A percentile compares a stretch with the other conserved stretches of the same genome.
phyloP scores from a whole-genome alignment of 2,113 vertebrate genomes.

The Chaetorhynchus papuensis region DNA sequence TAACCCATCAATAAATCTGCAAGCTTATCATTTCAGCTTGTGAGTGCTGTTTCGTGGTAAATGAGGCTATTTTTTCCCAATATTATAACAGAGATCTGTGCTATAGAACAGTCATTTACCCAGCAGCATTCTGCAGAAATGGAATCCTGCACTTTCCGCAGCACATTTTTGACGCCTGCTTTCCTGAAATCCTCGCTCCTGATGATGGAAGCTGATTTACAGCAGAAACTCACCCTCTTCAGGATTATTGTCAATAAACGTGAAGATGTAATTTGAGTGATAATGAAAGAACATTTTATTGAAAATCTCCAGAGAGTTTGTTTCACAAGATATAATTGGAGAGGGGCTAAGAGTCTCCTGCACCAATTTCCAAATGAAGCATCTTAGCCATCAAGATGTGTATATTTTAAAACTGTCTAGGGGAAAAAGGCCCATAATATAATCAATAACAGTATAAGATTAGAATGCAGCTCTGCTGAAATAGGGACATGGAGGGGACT shows the following conservation, averaged over 20 bases:
- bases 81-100: not conserved
- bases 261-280: slow-evolving; percentile 42
- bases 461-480: not conserved
- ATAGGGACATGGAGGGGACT: not conserved
- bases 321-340: slow-evolving; percentile 48
- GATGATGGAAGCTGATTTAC: slow-evolving; percentile 15
- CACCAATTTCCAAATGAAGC: slow-evolving; percentile 53
- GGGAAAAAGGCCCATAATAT: not conserved
- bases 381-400: not conserved
- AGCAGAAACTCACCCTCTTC: not conserved
- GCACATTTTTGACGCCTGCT: not conserved
- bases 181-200: not conserved
- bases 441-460: slow-evolving; percentile 31
- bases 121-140: not conserved
- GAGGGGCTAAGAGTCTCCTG: not conserved
- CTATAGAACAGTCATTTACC: not conserved
- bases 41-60: not conserved
- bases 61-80: not conserved
- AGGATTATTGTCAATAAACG: slow-evolving; percentile 20
- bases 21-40: not conserved
- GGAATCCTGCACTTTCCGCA: not conserved
- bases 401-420: slow-evolving; percentile 7
- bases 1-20: not conserved
- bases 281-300: slow-evolving; percentile 65
- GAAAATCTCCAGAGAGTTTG: slow-evolving; percentile 35